A percentile compares a stretch with the other conserved stretches of the same genome.
These are phyloP conservation scores for Laticauda laticaudata DNA, from an alignment of 2,113 vertebrate genomes.

Conservation along the genomic window DNA sequence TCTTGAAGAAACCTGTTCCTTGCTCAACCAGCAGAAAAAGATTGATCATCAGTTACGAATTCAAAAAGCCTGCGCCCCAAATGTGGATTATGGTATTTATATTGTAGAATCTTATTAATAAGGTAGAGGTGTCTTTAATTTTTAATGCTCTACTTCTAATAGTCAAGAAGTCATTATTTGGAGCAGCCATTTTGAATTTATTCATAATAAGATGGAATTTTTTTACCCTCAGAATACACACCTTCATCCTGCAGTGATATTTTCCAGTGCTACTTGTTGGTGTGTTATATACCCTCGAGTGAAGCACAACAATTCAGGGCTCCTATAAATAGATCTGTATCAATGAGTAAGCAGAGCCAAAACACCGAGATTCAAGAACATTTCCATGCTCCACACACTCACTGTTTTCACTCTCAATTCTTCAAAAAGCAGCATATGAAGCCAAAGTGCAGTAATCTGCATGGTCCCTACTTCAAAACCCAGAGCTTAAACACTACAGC, in stretches of 20 bases:
- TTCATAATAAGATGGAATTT: background rate
- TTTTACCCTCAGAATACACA: background rate
- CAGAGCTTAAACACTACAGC: too few relatives aligned
- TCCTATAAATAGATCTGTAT: background rate
- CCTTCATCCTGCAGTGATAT: background rate
- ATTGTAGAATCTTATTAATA: background rate
- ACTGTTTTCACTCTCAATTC: background rate
- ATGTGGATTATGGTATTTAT: slow-evolving; percentile 62
- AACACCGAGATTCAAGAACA: background rate
- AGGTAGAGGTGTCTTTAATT: background rate
- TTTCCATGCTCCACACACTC: background rate
- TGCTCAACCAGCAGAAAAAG: slow-evolving; percentile 62
- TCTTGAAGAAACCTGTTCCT: slow-evolving; percentile 78
- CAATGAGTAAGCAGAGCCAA: background rate
- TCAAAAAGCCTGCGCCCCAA: slow-evolving; percentile 66
- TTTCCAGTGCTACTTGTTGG: background rate
- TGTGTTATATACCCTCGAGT: background rate
- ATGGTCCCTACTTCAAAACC: too few relatives aligned
- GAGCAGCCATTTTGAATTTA: background rate
- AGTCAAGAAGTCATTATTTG: background rate
- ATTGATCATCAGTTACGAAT: slow-evolving; percentile 30
- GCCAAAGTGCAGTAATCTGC: too few relatives aligned
- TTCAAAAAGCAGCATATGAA: too few relatives aligned
- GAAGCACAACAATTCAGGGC: background rate
- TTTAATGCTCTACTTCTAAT: background rate